Evolutionary conservation across 1,140 invertebrate genomes (phyloP).

Genomic region (Heliconius hermathena): DNA sequence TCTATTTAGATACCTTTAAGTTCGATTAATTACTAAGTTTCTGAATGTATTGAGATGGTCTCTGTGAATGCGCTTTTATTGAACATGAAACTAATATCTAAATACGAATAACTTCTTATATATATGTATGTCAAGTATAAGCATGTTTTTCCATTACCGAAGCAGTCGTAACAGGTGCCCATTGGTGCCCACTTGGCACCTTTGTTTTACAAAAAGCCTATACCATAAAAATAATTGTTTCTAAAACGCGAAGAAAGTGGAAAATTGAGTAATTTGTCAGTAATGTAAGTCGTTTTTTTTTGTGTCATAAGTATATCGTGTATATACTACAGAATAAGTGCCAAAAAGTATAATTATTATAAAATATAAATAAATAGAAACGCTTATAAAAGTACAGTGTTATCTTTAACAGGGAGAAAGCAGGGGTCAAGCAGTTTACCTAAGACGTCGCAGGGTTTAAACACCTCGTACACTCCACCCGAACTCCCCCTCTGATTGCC

Average conservation of each 20-base stretch:
- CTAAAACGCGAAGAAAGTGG: too few relatives aligned
- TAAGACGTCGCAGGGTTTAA: slow-evolving; percentile 62
- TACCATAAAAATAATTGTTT: too few relatives aligned
- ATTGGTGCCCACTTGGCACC: too few relatives aligned
- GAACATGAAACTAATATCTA: neutral
- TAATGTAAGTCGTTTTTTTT: too few relatives aligned
- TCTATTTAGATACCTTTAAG: slow-evolving; percentile 35
- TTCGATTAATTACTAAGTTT: slow-evolving; percentile 27
- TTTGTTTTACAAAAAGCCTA: too few relatives aligned
- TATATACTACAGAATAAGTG: too few relatives aligned
- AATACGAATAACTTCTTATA: neutral
- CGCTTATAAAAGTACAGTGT: neutral
- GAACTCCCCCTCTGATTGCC: slow-evolving; percentile 41
- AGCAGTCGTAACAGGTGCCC: too few relatives aligned
- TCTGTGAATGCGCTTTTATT: slow-evolving; percentile 17
- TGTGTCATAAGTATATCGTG: too few relatives aligned
- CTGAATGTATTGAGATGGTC: slow-evolving; percentile 10
- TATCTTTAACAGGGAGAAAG: slow-evolving; percentile 20
- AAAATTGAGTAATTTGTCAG: too few relatives aligned
- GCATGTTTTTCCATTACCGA: too few relatives aligned
- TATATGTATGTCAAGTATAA: neutral
- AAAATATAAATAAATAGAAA: neutral
- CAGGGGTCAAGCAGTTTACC: slow-evolving; percentile 52
- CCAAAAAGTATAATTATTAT: neutral
- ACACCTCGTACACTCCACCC: slow-evolving; percentile 67